Conservation (phyloP, 2,797 vertebrate genomes). For the Chloroceryle amazona region DNA sequence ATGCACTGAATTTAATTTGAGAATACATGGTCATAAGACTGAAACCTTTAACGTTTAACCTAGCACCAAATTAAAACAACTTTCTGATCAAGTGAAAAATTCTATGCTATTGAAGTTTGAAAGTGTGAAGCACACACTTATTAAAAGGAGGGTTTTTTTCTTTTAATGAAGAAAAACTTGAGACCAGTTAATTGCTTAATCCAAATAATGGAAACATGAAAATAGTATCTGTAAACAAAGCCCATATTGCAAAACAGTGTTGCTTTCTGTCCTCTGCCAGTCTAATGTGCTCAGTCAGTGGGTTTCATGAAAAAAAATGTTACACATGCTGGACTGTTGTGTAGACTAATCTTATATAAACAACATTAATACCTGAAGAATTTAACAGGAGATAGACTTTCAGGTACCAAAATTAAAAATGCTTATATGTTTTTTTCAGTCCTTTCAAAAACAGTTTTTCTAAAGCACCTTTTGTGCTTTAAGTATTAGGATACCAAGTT, state of each 20-base stretch:
- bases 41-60: conserved; percentile 71
- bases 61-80: conserved; percentile 60
- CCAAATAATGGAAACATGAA: conserved; percentile 2
- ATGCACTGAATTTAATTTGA: conserved; percentile 64
- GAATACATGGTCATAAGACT: conserved; percentile 58
- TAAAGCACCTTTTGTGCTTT: neutral
- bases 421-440: rapidly evolving
- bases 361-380: neutral
- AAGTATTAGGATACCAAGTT: neutral
- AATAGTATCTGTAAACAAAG: neutral
- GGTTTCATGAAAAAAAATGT: neutral
- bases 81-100: conserved; percentile 56
- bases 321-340: neutral
- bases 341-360: neutral
- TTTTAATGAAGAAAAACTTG: conserved; percentile 5
- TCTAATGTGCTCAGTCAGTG: neutral
- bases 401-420: neutral
- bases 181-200: neutral
- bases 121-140: conserved; percentile 19
- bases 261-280: neutral
- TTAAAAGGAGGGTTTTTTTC: neutral
- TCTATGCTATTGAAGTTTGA: conserved; percentile 39
- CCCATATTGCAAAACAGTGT: neutral
- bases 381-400: neutral
- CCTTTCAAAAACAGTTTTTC: neutral